These are phyloP conservation scores for Montipora capitata DNA, from an alignment of 92 coral and sea anemone species.

Conservation along the genomic window DNA sequence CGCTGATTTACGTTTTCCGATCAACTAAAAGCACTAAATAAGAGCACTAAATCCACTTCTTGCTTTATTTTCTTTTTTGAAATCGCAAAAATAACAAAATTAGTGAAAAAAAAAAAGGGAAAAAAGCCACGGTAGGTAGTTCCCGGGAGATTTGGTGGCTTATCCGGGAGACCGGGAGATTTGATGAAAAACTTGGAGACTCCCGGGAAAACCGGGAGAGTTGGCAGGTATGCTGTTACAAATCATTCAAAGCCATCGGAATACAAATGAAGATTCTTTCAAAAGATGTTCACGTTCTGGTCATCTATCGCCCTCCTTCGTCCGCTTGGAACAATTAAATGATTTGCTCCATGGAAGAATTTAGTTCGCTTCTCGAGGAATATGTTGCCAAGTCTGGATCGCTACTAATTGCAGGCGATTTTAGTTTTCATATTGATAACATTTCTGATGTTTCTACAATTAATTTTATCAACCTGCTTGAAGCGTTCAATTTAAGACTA, in stretches of 20 bases:
- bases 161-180: too few species aligned
- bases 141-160: too few species aligned
- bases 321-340: constrained; percentile 37
- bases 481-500: constrained; percentile 40
- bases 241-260: constrained; percentile 44
- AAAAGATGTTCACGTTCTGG: constrained; percentile 18
- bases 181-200: too few species aligned
- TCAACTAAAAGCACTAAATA: too few species aligned
- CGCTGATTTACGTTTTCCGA: too few species aligned
- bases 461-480: constrained; percentile 51
- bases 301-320: constrained; percentile 64
- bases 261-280: constrained; percentile 2
- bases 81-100: too few species aligned
- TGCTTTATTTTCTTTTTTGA: too few species aligned
- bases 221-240: neutral
- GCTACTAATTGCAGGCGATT: constrained; percentile 43
- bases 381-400: constrained; percentile 49
- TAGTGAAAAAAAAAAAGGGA: too few species aligned
- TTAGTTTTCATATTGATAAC: constrained; percentile 61
- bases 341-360: constrained; percentile 53
- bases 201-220: too few species aligned
- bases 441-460: constrained; percentile 38
- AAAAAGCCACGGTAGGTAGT: too few species aligned
- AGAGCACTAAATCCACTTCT: too few species aligned
- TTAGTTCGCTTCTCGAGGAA: constrained; percentile 49